Percentiles rank a stretch among this genome's conserved stretches.
phyloP scores from a whole-genome alignment of 2,888 invertebrate genomes.

The Hipparchia sbordonii region DNA sequence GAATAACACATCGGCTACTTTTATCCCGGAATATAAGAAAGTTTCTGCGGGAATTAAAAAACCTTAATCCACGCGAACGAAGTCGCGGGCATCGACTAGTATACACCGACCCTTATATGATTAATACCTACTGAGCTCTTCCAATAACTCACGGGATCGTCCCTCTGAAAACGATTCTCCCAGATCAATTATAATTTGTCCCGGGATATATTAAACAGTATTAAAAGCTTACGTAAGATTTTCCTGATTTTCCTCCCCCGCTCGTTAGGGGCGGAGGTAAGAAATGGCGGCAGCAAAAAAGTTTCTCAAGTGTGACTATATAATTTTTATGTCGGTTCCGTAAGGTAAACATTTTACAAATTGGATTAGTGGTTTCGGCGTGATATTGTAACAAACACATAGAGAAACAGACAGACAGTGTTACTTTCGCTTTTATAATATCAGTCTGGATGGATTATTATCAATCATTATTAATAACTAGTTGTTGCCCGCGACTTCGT shows the following conservation, averaged over 20 bases:
- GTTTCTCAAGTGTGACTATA: not conserved
- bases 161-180: constrained; percentile 10
- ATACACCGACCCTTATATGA: not conserved
- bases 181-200: constrained; percentile 31
- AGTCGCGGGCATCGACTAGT: no score
- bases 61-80: no score
- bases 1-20: no score
- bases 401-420: no score
- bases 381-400: no score
- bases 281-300: constrained; percentile 31
- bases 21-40: no score
- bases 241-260: constrained; percentile 20
- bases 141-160: constrained; percentile 22
- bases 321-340: not conserved
- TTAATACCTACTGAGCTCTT: not conserved
- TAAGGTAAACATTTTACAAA: not conserved
- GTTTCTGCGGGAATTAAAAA: no score
- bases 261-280: constrained; percentile 32
- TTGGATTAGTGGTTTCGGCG: no score
- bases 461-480: not conserved
- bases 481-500: no score
- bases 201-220: constrained; percentile 31
- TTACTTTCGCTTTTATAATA: no score
- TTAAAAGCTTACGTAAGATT: constrained; percentile 36
- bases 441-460: no score